A percentile compares a stretch with the other conserved stretches of the same genome.
Conservation (phyloP, 2,888 invertebrate genomes). For the Aproaerema taeniolella region DNA sequence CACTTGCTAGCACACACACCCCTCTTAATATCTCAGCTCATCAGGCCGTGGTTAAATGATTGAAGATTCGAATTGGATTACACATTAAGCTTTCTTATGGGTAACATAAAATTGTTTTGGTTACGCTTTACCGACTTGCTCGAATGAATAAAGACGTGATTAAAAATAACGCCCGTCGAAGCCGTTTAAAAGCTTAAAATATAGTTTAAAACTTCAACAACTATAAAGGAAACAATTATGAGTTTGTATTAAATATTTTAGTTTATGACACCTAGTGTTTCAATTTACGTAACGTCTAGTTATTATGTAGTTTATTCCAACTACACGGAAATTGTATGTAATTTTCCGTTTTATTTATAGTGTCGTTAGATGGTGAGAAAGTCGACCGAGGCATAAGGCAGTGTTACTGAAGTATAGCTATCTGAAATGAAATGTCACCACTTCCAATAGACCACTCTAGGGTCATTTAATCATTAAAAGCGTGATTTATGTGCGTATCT, state of each 20-base stretch:
- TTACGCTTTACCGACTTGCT: conserved; percentile 37
- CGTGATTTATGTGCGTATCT: too few relatives aligned
- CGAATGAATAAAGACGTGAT: conserved; percentile 47
- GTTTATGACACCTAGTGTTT: conserved; percentile 23
- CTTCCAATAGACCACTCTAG: too few relatives aligned
- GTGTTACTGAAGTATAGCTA: too few relatives aligned
- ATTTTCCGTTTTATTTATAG: too few relatives aligned
- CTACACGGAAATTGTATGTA: too few relatives aligned
- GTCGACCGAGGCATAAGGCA: too few relatives aligned
- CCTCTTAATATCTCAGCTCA: conserved; percentile 40
- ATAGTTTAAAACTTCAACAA: conserved; percentile 25
- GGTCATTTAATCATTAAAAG: too few relatives aligned
- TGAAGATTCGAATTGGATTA: conserved; percentile 50
- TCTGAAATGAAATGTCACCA: too few relatives aligned
- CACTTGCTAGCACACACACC: too few relatives aligned
- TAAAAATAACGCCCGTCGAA: conserved; percentile 41
- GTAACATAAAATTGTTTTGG: conserved; percentile 46
- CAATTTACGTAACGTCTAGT: too few relatives aligned
- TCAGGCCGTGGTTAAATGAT: conserved; percentile 41
- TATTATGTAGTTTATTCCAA: too few relatives aligned
- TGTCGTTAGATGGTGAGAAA: too few relatives aligned
- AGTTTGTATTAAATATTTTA: conserved; percentile 22
- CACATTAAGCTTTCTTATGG: conserved; percentile 50
- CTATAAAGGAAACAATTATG: conserved; percentile 37
- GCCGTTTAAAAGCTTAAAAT: conserved; percentile 9